Percentiles rank a stretch among this genome's conserved stretches.
Conservation (phyloP, 2,888 invertebrate species). For the Chrysopilus asiliformis region DNA sequence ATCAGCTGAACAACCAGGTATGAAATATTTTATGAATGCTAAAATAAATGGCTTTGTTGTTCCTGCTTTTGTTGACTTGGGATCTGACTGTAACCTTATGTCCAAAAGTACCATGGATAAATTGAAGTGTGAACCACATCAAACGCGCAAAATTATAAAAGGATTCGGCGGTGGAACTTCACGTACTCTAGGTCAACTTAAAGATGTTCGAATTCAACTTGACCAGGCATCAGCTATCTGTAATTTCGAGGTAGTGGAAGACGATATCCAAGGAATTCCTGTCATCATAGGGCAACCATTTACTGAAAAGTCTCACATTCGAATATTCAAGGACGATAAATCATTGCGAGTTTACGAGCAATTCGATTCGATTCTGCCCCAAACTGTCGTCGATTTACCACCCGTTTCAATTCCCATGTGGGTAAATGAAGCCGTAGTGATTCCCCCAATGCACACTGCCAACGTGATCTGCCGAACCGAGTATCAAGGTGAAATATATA, state of each 20-base stretch:
- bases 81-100: neutral
- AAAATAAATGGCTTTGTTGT: neutral
- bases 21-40: too few species aligned
- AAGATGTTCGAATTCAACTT: neutral
- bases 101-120: neutral
- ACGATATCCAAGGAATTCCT: neutral
- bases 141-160: neutral
- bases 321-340: neutral
- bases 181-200: neutral
- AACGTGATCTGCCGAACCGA: too few species aligned
- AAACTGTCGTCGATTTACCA: neutral
- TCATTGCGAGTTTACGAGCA: neutral
- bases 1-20: too few species aligned
- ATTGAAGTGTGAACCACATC: neutral
- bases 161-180: neutral
- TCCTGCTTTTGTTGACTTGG: neutral
- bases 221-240: neutral
- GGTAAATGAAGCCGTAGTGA: too few species aligned
- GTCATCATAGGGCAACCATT: too few species aligned
- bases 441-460: too few species aligned
- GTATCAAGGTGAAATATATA: neutral
- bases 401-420: neutral
- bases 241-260: neutral
- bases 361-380: neutral
- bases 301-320: neutral